Evolutionary conservation across 2,888 invertebrate genomes (phyloP).

Genomic region (Imbricaverruca yamaguchii): DNA sequence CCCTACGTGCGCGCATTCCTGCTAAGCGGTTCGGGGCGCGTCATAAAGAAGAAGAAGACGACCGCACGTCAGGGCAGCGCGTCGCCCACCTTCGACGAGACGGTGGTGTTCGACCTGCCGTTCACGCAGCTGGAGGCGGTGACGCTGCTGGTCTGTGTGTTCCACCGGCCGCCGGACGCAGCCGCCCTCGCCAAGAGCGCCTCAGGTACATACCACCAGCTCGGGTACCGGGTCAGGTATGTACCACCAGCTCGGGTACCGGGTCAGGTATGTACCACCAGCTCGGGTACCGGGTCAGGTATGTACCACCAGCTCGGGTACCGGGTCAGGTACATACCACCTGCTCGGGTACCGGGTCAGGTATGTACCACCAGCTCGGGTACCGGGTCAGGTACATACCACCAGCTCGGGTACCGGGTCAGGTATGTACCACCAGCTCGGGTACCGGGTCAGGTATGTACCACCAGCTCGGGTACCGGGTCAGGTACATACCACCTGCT

Average conservation of each 20-base stretch:
- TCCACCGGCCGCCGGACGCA: constrained; percentile 34
- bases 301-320: too few species aligned
- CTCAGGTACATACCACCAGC: not conserved
- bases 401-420: not conserved
- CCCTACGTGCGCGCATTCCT: constrained; percentile 44
- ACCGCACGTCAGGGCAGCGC: constrained; percentile 36
- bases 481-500: not conserved
- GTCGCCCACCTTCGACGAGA: constrained; percentile 45
- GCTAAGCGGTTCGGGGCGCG: constrained; percentile 43
- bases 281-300: not conserved
- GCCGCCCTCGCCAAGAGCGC: not conserved
- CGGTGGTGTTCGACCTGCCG: constrained; percentile 44
- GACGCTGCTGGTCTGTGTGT: constrained; percentile 42
- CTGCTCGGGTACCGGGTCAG: not conserved
- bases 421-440: not conserved
- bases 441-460: not conserved
- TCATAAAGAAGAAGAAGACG: constrained; percentile 44
- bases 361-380: not conserved
- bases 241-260: not conserved
- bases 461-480: not conserved
- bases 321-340: not conserved
- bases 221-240: not conserved
- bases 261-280: not conserved
- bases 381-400: not conserved
- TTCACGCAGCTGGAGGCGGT: constrained; percentile 42